Evolutionary conservation across 2,797 vertebrate genomes (phyloP).

Genomic region (Enteromius anoplus): DNA sequence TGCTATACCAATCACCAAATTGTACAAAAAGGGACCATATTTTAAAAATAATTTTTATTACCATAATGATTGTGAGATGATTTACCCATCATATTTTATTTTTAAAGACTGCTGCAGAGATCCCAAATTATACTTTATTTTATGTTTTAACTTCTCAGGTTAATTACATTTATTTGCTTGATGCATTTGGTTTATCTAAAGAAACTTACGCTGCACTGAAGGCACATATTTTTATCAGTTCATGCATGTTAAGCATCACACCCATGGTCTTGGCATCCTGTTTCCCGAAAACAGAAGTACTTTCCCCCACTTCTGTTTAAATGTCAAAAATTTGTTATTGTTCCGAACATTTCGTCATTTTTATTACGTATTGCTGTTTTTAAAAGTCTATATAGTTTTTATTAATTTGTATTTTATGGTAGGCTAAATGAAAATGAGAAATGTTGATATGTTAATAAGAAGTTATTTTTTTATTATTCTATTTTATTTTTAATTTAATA

Average conservation of each 20-base stretch:
- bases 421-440: neutral
- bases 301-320: neutral
- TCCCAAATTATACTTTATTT: neutral
- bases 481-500: neutral
- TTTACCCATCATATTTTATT: neutral
- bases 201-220: neutral
- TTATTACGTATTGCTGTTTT: neutral
- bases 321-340: neutral
- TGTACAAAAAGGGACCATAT: neutral
- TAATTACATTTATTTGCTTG: neutral
- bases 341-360: neutral
- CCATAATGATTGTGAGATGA: neutral
- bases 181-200: neutral
- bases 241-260: neutral
- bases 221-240: neutral
- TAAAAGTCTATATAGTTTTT: neutral
- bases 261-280: neutral
- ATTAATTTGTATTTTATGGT: neutral
- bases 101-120: neutral
- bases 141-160: neutral
- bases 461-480: neutral
- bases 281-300: neutral
- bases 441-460: neutral
- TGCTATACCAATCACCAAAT: neutral
- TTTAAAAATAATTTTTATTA: neutral